phyloP scores from a whole-genome alignment of 92 coral and sea anemone genomes.

The Umimayanthus chanpuru region DNA sequence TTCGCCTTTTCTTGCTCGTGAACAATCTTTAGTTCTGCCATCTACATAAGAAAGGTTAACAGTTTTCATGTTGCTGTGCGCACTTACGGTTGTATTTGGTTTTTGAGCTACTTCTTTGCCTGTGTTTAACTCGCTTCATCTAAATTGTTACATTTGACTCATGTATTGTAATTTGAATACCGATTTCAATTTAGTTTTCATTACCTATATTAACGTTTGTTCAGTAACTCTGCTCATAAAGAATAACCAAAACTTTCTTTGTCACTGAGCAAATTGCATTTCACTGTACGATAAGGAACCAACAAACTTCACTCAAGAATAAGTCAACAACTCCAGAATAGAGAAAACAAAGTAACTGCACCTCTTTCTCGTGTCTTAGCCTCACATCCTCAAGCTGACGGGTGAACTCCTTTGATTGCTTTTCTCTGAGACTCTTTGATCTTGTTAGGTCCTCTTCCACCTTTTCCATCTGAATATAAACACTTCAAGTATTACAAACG shows the following conservation, averaged over 20 bases:
- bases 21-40: slow-evolving; percentile 84
- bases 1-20: slow-evolving; percentile 96
- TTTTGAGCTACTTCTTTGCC: too few relatives aligned
- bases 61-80: too few relatives aligned
- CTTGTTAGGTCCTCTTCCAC: slow-evolving; percentile 94
- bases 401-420: slow-evolving; percentile 88
- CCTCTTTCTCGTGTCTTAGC: slow-evolving; percentile 89
- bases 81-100: not conserved
- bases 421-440: slow-evolving; percentile 92
- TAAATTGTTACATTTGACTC: too few relatives aligned
- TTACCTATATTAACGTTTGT: too few relatives aligned
- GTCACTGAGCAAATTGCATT: too few relatives aligned
- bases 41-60: slow-evolving; percentile 42
- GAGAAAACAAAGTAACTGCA: slow-evolving; percentile 2
- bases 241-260: too few relatives aligned
- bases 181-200: too few relatives aligned
- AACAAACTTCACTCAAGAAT: too few relatives aligned
- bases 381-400: slow-evolving; percentile 90
- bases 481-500: not conserved
- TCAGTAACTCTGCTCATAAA: too few relatives aligned
- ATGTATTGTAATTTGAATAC: too few relatives aligned
- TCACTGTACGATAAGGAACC: too few relatives aligned
- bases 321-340: not conserved
- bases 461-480: slow-evolving; percentile 81
- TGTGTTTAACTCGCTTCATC: too few relatives aligned